Conservation (phyloP, 1,140 invertebrate genomes). For the Coboldia fuscipes region DNA sequence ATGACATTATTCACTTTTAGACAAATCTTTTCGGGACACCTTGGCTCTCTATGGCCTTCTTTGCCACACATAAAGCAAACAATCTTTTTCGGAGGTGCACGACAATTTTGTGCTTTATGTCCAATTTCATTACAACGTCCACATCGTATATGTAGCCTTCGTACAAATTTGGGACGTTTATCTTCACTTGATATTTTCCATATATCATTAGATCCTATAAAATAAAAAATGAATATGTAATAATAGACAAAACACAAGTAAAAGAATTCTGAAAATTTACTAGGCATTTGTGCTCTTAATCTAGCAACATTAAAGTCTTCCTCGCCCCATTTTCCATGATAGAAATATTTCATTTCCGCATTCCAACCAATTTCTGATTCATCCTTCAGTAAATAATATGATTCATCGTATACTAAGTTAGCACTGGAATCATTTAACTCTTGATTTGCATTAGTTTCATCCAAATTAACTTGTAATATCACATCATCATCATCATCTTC, state of each 20-base stretch:
- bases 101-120: constrained; percentile 26
- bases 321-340: constrained; percentile 33
- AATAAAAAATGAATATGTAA: background rate
- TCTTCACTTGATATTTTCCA: background rate
- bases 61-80: constrained; percentile 37
- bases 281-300: constrained; percentile 28
- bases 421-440: background rate
- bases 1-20: constrained; percentile 29
- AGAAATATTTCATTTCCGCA: constrained; percentile 31
- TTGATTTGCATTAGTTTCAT: background rate
- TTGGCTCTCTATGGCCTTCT: constrained; percentile 31
- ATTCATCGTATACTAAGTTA: background rate
- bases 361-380: constrained; percentile 13
- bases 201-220: background rate
- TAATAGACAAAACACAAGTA: background rate
- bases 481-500: too few relatives aligned
- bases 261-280: constrained; percentile 22
- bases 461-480: background rate
- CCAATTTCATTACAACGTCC: constrained; percentile 31
- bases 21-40: constrained; percentile 40
- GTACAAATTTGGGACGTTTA: background rate
- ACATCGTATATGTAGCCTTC: constrained; percentile 11
- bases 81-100: constrained; percentile 20
- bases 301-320: constrained; percentile 30
- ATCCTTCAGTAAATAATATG: background rate